A percentile compares a stretch with the other conserved stretches of the same genome.
These are phyloP conservation scores for Leptarthrus brevirostris DNA, from an alignment of 2,888 invertebrate species.

Conservation along the genomic window DNA sequence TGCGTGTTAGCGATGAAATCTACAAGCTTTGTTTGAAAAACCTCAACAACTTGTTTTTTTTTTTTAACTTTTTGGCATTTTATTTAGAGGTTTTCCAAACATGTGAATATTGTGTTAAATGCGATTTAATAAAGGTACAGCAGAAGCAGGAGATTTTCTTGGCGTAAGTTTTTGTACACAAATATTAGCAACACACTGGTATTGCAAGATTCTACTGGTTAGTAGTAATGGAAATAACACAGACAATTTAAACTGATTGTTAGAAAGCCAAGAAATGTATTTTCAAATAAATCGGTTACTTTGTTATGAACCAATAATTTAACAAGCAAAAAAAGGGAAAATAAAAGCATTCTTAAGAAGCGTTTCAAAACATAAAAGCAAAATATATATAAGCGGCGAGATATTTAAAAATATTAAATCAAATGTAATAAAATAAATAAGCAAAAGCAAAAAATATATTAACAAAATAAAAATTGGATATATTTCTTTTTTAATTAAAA, in stretches of 20 bases:
- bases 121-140: constrained; percentile 7
- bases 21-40: constrained; percentile 31
- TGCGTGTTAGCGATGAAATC: constrained; percentile 56
- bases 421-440: constrained; percentile 30
- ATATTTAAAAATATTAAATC: constrained; percentile 28
- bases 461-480: background rate
- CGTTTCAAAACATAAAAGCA: constrained; percentile 38
- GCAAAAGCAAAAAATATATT: constrained; percentile 31
- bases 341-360: constrained; percentile 45
- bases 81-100: too few species aligned
- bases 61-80: too few species aligned
- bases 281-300: too few species aligned
- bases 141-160: constrained; percentile 32
- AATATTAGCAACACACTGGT: constrained; percentile 6
- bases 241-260: constrained; percentile 8
- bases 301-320: constrained; percentile 28
- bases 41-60: background rate
- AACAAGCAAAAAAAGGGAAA: constrained; percentile 30
- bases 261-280: constrained; percentile 30
- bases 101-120: background rate
- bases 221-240: background rate
- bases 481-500: background rate
- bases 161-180: constrained; percentile 2
- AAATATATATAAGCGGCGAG: constrained; percentile 36
- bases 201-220: constrained; percentile 35